phyloP scores from a whole-genome alignment of 2,888 invertebrate genomes.

The Cyclophora albipunctata region DNA sequence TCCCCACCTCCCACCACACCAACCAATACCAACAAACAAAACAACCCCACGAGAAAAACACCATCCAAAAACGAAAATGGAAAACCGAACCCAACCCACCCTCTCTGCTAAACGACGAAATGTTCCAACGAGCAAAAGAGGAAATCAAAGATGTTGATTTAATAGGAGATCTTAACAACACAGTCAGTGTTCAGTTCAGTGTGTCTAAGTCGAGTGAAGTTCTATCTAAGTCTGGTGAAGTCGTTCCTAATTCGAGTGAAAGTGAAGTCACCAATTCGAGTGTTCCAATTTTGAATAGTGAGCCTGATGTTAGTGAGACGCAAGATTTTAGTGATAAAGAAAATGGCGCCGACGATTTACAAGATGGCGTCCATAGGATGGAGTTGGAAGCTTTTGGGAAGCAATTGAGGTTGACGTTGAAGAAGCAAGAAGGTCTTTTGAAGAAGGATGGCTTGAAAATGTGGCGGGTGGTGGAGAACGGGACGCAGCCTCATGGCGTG shows the following conservation, averaged over 20 bases:
- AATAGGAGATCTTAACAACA: conserved; percentile 59
- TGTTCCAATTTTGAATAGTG: conserved; percentile 16
- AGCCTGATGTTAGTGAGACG: conserved; percentile 28
- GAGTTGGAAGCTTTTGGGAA: conserved; percentile 88
- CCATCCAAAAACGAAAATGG: conserved; percentile 28
- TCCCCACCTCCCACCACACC: conserved; percentile 40
- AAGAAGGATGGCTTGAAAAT: conserved; percentile 85
- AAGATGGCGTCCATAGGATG: conserved; percentile 77
- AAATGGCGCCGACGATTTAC: conserved; percentile 47
- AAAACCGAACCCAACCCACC: conserved; percentile 50
- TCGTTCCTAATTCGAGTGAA: conserved; percentile 7
- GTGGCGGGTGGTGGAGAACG: conserved; percentile 86
- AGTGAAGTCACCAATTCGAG: conserved; percentile 10
- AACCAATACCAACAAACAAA: conserved; percentile 43
- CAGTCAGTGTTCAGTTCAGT: conserved; percentile 59
- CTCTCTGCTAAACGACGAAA: conserved; percentile 60
- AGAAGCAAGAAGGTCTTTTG: conserved; percentile 85
- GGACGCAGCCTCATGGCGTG: conserved; percentile 85
- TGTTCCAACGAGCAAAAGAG: conserved; percentile 55
- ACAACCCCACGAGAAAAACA: conserved; percentile 54
- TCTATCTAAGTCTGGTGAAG: neutral
- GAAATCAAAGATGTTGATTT: conserved; percentile 59
- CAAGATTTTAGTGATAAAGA: conserved; percentile 43
- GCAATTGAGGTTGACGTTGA: conserved; percentile 82
- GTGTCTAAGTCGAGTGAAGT: conserved; percentile 59